Percentiles rank a stretch among this genome's conserved stretches.
Conservation (phyloP, 2,113 vertebrate species). For the Ibidorhyncha struthersii region DNA sequence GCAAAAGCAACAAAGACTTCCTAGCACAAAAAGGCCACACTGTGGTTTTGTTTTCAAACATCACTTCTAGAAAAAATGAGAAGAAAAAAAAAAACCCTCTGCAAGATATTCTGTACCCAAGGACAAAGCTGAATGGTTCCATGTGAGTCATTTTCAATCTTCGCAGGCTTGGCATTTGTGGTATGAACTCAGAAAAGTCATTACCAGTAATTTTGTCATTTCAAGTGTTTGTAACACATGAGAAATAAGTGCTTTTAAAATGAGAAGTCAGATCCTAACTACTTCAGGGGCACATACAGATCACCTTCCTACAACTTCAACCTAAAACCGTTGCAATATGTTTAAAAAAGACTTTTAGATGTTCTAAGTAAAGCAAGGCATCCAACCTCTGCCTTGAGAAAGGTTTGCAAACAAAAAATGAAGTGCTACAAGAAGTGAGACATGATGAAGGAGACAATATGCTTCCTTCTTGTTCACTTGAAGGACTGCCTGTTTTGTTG, state of each 20-base stretch:
- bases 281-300: not conserved
- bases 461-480: not conserved
- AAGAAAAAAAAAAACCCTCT: not conserved
- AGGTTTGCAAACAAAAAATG: not conserved
- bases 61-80: constrained; percentile 42
- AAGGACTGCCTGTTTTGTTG: not conserved
- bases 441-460: not conserved
- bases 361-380: not conserved
- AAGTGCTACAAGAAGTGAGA: not conserved
- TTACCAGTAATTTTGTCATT: not conserved
- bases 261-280: not conserved
- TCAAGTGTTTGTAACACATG: not conserved
- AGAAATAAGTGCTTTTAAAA: not conserved
- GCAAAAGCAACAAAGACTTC: constrained; percentile 33
- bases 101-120: not conserved
- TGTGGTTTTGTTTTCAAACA: constrained; percentile 38
- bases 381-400: not conserved
- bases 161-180: not conserved
- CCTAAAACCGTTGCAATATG: not conserved
- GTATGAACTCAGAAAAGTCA: not conserved
- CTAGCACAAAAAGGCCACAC: not conserved
- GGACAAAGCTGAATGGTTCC: constrained; percentile 25
- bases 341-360: not conserved
- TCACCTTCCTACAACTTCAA: not conserved
- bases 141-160: constrained; percentile 1